These are phyloP conservation scores for Tetrapedia diversipes DNA, from an alignment of 2,888 invertebrate species.

Conservation along the genomic window DNA sequence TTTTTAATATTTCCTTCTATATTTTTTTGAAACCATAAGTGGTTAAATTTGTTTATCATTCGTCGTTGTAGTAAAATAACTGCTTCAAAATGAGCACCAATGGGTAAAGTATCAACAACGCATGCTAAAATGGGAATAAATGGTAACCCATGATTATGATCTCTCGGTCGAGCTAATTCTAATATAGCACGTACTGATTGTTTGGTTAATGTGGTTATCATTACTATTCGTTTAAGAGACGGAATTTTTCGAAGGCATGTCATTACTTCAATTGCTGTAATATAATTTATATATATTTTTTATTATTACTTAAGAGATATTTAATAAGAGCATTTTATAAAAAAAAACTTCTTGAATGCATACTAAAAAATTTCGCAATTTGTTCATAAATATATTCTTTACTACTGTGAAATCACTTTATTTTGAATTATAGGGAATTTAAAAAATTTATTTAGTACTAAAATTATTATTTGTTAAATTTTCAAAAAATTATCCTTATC, in stretches of 20 bases:
- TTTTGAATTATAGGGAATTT: background rate
- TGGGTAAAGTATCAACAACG: constrained; percentile 79
- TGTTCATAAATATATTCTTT: background rate
- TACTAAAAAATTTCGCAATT: background rate
- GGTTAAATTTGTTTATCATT: constrained; percentile 72
- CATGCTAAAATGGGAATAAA: constrained; percentile 79
- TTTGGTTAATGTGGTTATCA: constrained; percentile 80
- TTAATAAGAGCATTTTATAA: background rate
- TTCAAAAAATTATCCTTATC: background rate
- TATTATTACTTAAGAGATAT: background rate
- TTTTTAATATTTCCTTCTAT: constrained; percentile 13
- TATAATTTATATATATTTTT: constrained; percentile 11
- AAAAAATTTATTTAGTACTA: background rate
- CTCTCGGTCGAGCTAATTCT: constrained; percentile 78
- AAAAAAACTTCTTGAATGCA: background rate
- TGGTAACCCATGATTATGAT: constrained; percentile 73
- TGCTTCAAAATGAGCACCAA: constrained; percentile 78
- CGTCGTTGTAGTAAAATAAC: constrained; percentile 80
- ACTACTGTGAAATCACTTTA: background rate
- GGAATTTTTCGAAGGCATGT: constrained; percentile 76
- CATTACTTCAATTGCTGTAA: constrained; percentile 79
- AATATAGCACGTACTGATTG: constrained; percentile 81
- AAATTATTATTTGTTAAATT: background rate
- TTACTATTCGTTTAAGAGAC: constrained; percentile 76
- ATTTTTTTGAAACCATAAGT: constrained; percentile 28